Conservation (phyloP, 2,797 vertebrate species). For the Prionace glauca region DNA sequence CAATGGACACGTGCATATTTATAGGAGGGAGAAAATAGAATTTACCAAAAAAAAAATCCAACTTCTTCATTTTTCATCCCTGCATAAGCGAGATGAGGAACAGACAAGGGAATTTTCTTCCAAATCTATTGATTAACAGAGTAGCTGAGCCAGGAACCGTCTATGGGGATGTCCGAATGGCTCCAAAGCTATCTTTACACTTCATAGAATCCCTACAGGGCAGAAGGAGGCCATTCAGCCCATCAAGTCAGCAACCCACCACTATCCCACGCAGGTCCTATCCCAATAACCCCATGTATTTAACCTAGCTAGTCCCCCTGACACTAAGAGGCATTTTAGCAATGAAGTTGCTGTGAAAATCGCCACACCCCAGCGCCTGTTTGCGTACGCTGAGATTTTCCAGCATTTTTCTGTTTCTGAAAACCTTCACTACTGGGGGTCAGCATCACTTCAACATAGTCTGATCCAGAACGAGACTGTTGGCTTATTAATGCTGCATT, state of each 20-base stretch:
- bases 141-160: neutral
- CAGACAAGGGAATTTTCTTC: neutral
- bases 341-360: too few relatives aligned
- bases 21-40: neutral
- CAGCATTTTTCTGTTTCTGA: too few relatives aligned
- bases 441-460: conserved; percentile 41
- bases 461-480: neutral
- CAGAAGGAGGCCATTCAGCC: too few relatives aligned
- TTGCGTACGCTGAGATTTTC: too few relatives aligned
- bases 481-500: neutral
- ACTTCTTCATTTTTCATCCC: neutral
- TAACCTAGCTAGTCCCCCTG: too few relatives aligned
- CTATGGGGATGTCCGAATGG: neutral
- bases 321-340: too few relatives aligned
- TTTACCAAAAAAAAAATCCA: neutral
- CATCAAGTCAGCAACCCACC: too few relatives aligned
- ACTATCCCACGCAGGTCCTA: too few relatives aligned
- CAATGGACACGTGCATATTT: neutral
- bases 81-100: neutral
- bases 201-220: too few relatives aligned
- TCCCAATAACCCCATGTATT: too few relatives aligned
- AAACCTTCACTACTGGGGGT: conserved; percentile 50
- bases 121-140: neutral
- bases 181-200: neutral
- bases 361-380: too few relatives aligned